phyloP scores from a whole-genome alignment of 2,113 vertebrate species.

The Pelusios castaneus region DNA sequence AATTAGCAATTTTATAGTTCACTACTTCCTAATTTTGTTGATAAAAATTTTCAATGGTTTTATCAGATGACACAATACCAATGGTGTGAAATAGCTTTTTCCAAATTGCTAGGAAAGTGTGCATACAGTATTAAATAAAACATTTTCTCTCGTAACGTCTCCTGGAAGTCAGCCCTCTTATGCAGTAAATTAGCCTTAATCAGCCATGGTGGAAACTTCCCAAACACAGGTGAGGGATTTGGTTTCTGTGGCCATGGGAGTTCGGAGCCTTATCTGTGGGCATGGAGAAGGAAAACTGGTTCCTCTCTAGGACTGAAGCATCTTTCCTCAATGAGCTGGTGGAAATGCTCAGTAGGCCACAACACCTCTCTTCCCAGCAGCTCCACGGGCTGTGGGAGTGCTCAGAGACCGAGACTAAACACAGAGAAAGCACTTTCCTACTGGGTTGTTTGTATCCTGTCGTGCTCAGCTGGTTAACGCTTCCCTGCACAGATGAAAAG shows the following conservation, averaged over 20 bases:
- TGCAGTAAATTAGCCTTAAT: constrained; percentile 48
- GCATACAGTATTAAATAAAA: constrained; percentile 34
- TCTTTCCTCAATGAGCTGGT: constrained; percentile 46
- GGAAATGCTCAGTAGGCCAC: constrained; percentile 45
- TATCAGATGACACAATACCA: constrained; percentile 66
- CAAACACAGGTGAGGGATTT: background rate
- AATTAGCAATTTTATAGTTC: constrained; percentile 88
- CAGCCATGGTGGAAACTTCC: constrained; percentile 11
- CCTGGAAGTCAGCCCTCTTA: constrained; percentile 7
- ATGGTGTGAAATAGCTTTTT: constrained; percentile 33
- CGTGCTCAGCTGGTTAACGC: background rate
- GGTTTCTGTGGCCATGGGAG: constrained; percentile 35
- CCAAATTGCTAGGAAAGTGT: constrained; percentile 29
- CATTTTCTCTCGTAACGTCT: background rate
- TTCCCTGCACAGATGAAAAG: background rate
- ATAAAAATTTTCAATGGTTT: constrained; percentile 70
- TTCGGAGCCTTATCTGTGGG: background rate
- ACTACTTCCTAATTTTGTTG: constrained; percentile 79
- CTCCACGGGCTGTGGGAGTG: background rate
- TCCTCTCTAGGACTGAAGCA: constrained; percentile 7
- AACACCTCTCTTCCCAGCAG: background rate
- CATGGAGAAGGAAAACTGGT: background rate
- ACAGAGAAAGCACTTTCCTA: background rate
- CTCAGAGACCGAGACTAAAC: background rate
- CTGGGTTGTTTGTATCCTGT: background rate